Percentiles rank a stretch among this genome's conserved stretches.
Conservation (phyloP, 2,113 vertebrate genomes). For the Anser cygnoides region DNA sequence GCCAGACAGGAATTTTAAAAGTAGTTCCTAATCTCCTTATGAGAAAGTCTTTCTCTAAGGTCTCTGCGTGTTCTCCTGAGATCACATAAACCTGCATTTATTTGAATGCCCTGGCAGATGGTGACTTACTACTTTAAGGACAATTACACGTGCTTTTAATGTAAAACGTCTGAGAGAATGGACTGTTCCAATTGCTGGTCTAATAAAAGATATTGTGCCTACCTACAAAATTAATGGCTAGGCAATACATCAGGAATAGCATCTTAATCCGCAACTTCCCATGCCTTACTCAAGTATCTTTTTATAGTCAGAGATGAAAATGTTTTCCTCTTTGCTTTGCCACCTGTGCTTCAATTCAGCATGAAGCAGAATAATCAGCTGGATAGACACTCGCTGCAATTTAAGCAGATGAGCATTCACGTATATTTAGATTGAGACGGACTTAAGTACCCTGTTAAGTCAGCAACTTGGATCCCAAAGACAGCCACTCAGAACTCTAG, state of each 20-base stretch:
- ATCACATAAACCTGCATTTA: neutral
- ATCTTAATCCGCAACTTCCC: constrained; percentile 20
- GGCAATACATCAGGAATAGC: neutral
- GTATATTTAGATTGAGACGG: neutral
- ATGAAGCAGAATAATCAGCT: neutral
- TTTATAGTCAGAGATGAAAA: constrained; percentile 5
- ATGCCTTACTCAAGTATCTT: neutral
- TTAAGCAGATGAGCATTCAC: neutral
- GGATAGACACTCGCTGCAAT: neutral
- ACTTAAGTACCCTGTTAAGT: neutral
- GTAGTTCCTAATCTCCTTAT: neutral
- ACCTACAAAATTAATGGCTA: neutral
- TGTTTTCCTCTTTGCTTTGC: neutral
- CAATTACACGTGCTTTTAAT: neutral
- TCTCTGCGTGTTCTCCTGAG: neutral
- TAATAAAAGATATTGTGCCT: constrained; percentile 1
- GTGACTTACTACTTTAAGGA: neutral
- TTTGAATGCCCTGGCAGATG: neutral
- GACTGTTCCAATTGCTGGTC: neutral
- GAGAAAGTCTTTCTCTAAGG: neutral
- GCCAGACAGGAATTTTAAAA: neutral
- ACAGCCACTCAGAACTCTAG: neutral
- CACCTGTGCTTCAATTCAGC: neutral
- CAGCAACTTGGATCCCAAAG: neutral
- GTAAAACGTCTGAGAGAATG: neutral